Base-by-base conservation (phyloP, 2,888 invertebrate genomes). In the Cheilosia variabilis region DNA sequence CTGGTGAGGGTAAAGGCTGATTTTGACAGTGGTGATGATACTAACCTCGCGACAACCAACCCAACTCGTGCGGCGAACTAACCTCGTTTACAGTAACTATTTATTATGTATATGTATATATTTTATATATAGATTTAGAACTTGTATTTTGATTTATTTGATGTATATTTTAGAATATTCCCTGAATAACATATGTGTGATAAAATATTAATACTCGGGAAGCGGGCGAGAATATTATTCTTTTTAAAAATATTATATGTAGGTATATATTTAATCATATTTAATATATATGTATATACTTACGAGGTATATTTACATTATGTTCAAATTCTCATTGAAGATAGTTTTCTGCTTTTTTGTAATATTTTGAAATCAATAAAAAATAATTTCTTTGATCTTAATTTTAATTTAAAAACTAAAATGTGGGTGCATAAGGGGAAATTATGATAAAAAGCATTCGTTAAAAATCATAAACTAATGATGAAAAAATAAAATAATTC, bases 101-200 rank as follows among this genome's bases (percentile, higher is more conserved):
- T n/a, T 62, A 45, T 43, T 19, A 15, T 31, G 41, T 41, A 50
- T 50, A 37, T 6, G 22, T 65, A 52, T n/a, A 5, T 68, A 68
- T 22, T 57, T 63, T 24, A 19, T 45, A 69, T 45, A 34, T 69
- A 43, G 52, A 37, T 68, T 53, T 68, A 53, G 43, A 68, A 50
- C 47, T 62, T 45, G 6, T 22, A 15, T 50, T 66, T 57, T 41
- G 24, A 31, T 65, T 65, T 37, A 45, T 73, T 62, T 65, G 34
- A 63, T 73, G 65, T 75, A 75, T 75, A 75, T 75, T 75, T 75
- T 47, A 75, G 66, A 75, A 75, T 75, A 66, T 75, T 75, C 75
- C 75, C 75, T 75, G 75, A 75, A 75, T 75, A 75, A 73, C 45
- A 73, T 73, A 65, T 65, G 34, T 75, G 57, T 47, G 47, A 75